Conservation (phyloP, 2,888 invertebrate genomes). For the Limnephilus auricula region DNA sequence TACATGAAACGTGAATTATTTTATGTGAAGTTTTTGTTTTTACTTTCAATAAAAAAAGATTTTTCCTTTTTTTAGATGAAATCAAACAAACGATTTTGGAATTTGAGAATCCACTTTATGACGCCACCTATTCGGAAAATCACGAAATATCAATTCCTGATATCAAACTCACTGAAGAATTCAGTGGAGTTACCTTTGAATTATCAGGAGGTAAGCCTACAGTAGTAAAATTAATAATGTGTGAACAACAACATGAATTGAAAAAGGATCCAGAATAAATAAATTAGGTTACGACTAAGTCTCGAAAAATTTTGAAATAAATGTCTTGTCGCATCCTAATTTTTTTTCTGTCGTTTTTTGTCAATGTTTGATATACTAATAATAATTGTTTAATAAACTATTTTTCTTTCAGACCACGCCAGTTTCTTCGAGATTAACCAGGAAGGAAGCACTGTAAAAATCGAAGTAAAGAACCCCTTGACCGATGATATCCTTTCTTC, state of each 20-base stretch:
- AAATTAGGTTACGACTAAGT: too few species aligned
- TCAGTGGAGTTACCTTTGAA: neutral
- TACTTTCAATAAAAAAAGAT: neutral
- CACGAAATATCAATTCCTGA: neutral
- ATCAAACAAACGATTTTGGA: conserved; percentile 49
- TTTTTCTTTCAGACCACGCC: neutral
- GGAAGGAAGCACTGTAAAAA: conserved; percentile 67
- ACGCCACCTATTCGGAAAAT: conserved; percentile 61
- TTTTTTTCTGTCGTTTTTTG: too few species aligned
- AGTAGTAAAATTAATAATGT: neutral
- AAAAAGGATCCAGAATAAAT: too few species aligned
- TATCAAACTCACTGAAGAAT: neutral
- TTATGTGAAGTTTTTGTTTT: neutral
- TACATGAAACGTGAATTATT: neutral
- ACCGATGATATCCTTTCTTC: conserved; percentile 39
- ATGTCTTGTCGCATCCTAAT: too few species aligned
- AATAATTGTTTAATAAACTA: too few species aligned
- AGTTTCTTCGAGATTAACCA: neutral
- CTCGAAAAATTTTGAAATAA: too few species aligned
- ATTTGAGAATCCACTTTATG: conserved; percentile 66
- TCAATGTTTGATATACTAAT: too few species aligned
- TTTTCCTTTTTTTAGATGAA: neutral
- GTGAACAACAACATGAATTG: neutral
- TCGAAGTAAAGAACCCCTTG: neutral
- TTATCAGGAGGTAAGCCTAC: conserved; percentile 16